Evolutionary conservation across 2,113 vertebrate genomes (phyloP), one percentile per base, ranked within the genome.

Genomic region (Paedocypris sp.): DNA sequence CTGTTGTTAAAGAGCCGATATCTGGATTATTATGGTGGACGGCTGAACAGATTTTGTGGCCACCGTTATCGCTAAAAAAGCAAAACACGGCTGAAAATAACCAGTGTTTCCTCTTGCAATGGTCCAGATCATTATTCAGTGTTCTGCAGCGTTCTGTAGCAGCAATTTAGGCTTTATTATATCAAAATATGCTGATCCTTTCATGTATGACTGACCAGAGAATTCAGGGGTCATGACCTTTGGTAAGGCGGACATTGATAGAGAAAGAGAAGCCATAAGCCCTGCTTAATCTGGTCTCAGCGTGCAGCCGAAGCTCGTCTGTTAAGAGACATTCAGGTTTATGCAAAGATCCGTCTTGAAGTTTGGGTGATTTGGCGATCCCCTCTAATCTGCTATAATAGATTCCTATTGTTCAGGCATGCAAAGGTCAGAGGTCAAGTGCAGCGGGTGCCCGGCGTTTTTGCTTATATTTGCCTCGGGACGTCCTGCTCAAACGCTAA

Each of bases 351-450:
- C 29, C 31, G 43, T 32, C 29, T 42, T 16, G 35, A 18, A 28
- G 32, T 60, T 32, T 25, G 13, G 12, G 28, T 42, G 60, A 39
- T 42, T 47, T 18, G 26, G 33, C 25, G 8, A 58, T 50, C 51
- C 45, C 18, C 36, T 57, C 32, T 68, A 61, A 72, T 72, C 66
- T 66, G 15, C 16, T 23, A 28, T 62, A 54, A 63, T 50, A 31
- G 66, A 56, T 6, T 33, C 31, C 54, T 49, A 35, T 53, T 46
- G 60, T 64, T 33, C 42, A 18, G 10, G 33, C 25, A 20, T 61
- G 26, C 25, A 39, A 26, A 66, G 36, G 54, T 66, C 66, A 59
- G 36, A 39, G 51, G 31, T 53, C 70, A 58, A 66, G 52, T 60
- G 28, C 25, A 68, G 33, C 38, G 51, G 38, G 26, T 45, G 36